These are phyloP conservation scores for Cordilura impudica DNA, from an alignment of 2,888 invertebrate species.

Conservation along the genomic window DNA sequence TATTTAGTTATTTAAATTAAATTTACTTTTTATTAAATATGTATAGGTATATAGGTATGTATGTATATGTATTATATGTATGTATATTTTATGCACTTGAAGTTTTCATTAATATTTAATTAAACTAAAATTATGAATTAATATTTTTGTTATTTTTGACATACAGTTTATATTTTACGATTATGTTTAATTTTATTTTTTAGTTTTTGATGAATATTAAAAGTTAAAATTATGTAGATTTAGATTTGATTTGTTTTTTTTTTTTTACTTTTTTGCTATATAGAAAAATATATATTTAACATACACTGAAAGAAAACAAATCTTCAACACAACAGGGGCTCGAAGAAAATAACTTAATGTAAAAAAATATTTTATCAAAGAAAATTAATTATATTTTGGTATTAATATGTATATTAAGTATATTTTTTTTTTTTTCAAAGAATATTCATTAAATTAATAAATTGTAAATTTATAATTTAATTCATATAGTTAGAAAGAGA, in stretches of 20 bases:
- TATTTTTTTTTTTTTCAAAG: no score
- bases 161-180: constrained; percentile 21
- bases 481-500: no score
- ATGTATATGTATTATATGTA: constrained; percentile 41
- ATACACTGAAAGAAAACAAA: constrained; percentile 1
- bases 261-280: no score
- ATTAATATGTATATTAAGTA: not conserved
- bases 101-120: constrained; percentile 28
- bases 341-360: not conserved
- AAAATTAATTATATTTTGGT: not conserved
- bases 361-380: not conserved
- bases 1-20: constrained; percentile 26
- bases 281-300: constrained; percentile 36
- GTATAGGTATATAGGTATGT: constrained; percentile 59
- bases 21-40: constrained; percentile 31
- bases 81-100: constrained; percentile 52
- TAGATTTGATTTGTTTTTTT: not conserved
- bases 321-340: not conserved
- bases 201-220: constrained; percentile 16
- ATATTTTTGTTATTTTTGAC: not conserved
- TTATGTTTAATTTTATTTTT: constrained; percentile 1
- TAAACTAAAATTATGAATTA: constrained; percentile 56
- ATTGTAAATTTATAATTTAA: no score
- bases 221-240: not conserved
- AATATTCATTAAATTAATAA: no score